A percentile compares a stretch with the other conserved stretches of the same genome.
Evolutionary conservation across 53 echinoderm and acorn worm species (phyloP).

Genomic region (Apostichopus leukothele): DNA sequence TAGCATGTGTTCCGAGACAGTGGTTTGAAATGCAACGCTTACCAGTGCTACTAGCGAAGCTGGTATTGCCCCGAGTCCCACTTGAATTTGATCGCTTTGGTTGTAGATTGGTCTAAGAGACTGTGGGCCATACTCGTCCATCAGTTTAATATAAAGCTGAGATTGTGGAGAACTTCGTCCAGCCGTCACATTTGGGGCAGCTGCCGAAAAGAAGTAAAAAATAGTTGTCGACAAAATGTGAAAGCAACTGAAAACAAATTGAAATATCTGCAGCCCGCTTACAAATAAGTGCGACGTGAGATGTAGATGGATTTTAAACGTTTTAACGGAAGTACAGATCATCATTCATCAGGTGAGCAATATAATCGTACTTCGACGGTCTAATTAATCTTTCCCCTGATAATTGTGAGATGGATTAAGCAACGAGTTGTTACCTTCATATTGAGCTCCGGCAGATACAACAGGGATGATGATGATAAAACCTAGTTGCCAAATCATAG

Average conservation of each 20-base stretch:
- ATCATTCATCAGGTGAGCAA: too few relatives aligned
- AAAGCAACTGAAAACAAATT: background rate
- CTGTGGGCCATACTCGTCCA: conserved; percentile 38
- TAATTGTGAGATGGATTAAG: background rate
- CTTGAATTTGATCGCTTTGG: conserved; percentile 1
- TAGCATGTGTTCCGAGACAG: too few relatives aligned
- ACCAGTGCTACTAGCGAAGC: conserved; percentile 2
- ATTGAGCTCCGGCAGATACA: too few relatives aligned
- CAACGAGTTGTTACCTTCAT: background rate
- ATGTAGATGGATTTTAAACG: too few relatives aligned
- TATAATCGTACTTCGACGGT: too few relatives aligned
- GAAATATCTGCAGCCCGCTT: background rate
- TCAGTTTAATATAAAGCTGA: conserved; percentile 9
- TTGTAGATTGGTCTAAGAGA: conserved; percentile 10
- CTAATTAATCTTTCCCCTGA: too few relatives aligned
- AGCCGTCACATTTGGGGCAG: background rate
- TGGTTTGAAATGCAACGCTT: background rate
- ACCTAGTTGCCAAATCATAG: too few relatives aligned
- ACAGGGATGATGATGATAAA: too few relatives aligned
- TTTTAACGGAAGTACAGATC: too few relatives aligned
- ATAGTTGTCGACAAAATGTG: too few relatives aligned
- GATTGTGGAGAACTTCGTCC: conserved; percentile 24
- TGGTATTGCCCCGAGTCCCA: conserved; percentile 23
- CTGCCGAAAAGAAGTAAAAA: background rate
- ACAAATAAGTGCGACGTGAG: background rate